Percentiles rank a stretch among this genome's conserved stretches.
phyloP scores from a whole-genome alignment of 2,797 vertebrate genomes.

The Enteromius treurensis region DNA sequence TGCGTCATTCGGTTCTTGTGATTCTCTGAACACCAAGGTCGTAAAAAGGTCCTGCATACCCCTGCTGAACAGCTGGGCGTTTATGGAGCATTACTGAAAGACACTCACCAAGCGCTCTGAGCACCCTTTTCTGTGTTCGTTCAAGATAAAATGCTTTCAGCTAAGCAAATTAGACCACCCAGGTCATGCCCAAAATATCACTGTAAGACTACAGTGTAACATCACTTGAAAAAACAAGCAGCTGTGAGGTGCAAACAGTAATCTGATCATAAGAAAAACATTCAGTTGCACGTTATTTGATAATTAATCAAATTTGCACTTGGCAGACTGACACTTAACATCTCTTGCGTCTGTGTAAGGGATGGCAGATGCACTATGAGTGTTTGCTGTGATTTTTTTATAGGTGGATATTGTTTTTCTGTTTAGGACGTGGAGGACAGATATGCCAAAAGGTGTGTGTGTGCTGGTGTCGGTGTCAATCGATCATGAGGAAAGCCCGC shows the following conservation, averaged over 20 bases:
- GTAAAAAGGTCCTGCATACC: background rate
- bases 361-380: background rate
- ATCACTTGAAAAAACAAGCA: slow-evolving; percentile 6
- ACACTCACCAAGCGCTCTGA: background rate
- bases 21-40: slow-evolving; percentile 25
- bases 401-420: background rate
- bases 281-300: background rate
- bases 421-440: slow-evolving; percentile 90
- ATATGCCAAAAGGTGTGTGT: slow-evolving; percentile 92
- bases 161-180: slow-evolving; percentile 2
- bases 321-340: background rate
- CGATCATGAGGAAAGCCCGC: slow-evolving; percentile 86
- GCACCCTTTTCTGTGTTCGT: background rate
- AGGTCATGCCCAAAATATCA: slow-evolving; percentile 4
- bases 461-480: slow-evolving; percentile 88
- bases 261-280: background rate
- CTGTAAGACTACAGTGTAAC: background rate
- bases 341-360: background rate
- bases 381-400: background rate
- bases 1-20: background rate
- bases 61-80: slow-evolving; percentile 9
- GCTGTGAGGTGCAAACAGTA: background rate
- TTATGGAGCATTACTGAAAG: slow-evolving; percentile 11
- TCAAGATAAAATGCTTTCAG: background rate
- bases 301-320: background rate